Evolutionary conservation across 2,113 vertebrate species (phyloP), one percentile per base, ranked within the genome.

Genomic region (Toxotes chatareus): DNA sequence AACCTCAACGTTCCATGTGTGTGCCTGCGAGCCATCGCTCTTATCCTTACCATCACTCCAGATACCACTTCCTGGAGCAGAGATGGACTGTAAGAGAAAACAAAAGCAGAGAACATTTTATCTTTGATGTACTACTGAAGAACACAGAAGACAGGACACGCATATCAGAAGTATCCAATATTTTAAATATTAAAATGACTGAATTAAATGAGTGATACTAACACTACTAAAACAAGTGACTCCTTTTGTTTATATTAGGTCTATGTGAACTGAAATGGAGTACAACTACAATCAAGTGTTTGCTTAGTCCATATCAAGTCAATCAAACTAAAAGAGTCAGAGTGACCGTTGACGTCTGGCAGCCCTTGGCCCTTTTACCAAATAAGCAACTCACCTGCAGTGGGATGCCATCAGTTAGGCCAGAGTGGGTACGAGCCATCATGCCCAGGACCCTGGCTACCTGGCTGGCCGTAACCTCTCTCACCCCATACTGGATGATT

Each of bases 41-140:
- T 99, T 99, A 93, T 99, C 98, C 76, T 99, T 99, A 5, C 98
- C 98, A 40, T 99, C 98, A 81, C 98, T 99, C 98, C 98, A 99
- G 92, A 99, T 99, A 16, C 98, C 97, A 93, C 97, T 98, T 65
- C 98, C 98, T 86, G 98, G 98, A 91, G 97, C 96, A 68, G 97
- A 96, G 87, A 99, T 99, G 57, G 97, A 98, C 98, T 99, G 70
- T 1, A 44, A 67, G 40, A 80, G 46, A 46, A 60, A 65, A 65
- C 7, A 75, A n/a, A 55, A 38, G 6, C 23, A 75, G 0, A 4
- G 7, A 51, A 76, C 10, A 66, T 3, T 5, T 31, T 9, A 49
- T 4, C 7, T 60, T 13, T 73, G 23, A n/a, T n/a, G 16, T 6
- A 55, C 4, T 44, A 0, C 2, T 42, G n/a, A 42, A 46, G 1